Base-by-base conservation (phyloP, 2,888 invertebrate species). In the Trissolcus japonicus region DNA sequence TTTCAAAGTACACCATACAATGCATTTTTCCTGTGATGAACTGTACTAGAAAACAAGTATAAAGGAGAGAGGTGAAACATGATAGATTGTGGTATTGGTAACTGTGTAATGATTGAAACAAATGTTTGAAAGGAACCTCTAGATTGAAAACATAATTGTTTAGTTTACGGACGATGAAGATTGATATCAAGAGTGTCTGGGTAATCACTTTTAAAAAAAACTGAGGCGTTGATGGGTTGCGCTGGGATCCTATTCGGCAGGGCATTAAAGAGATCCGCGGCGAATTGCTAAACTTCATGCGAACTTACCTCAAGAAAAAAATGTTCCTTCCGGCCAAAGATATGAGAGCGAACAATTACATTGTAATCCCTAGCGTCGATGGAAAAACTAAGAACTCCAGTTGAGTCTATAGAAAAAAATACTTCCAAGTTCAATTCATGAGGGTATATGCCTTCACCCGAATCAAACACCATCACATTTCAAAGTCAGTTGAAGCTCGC, bases 361-460 rank as follows among this genome's bases (percentile, higher is more conserved):
- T 77, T 82, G 81, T 83, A 82, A 84, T 84, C 81, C 80, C 72
- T 53, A 7, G 35, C 65, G 77, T 66, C 82, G 78, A 82, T 80
- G 79, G 76, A 66, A 80, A 74, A 81, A 75, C 71, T 78, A 82
- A 82, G 82, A 81, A 83, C 76, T 78, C 51, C 46, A 54, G 60
- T 21, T 46, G 74, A 67, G 72, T 72, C 61, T 78, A 81, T 68
- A 73, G 69, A 43, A 75, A 76, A 74, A 60, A 78, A 55, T 66
- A 68, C 71, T 76, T 79, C 66, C 75, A 79, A 79, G 69, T 79
- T 82, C 54, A 81, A 73, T 78, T 80, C 79, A 75, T 53, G 35
- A 50, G 46, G 56, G 60, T 59, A 50, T 79, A 65, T 9, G 35
- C 68, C 65, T 80, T 80, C 80, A 75, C 80, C 80, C 71, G 80